Evolutionary conservation across 1,140 invertebrate genomes (phyloP).

Genomic region (Brachionus rotundiformis): DNA sequence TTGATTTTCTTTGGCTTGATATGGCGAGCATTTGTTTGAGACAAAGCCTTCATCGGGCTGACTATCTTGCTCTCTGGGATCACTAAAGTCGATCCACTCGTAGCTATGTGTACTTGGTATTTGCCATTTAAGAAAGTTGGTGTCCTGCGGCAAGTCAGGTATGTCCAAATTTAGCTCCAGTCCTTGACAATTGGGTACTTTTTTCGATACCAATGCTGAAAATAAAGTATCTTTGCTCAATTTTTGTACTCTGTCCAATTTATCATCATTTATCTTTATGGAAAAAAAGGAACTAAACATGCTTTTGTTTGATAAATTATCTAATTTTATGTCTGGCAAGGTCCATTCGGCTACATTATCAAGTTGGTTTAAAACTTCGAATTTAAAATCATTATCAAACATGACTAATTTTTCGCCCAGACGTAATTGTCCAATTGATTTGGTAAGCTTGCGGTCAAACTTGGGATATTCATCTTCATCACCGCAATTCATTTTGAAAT

Average conservation of each 20-base stretch:
- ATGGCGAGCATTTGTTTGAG: constrained; percentile 16
- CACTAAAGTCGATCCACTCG: not conserved
- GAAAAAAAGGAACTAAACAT: constrained; percentile 13
- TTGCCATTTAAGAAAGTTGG: constrained; percentile 17
- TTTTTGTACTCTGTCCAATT: not conserved
- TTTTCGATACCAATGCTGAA: constrained; percentile 3
- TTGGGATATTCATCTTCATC: not conserved
- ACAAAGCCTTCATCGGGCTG: constrained; percentile 35
- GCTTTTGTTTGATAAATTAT: not conserved
- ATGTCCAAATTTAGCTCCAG: constrained; percentile 16
- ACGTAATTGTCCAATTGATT: constrained; percentile 4
- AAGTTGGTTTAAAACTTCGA: not conserved
- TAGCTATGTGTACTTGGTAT: not conserved
- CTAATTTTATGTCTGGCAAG: constrained; percentile 5
- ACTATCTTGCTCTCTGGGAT: not conserved
- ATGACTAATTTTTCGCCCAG: not conserved
- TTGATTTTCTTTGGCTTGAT: not conserved
- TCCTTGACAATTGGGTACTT: not conserved
- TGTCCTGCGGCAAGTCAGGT: constrained; percentile 37
- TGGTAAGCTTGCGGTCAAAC: not conserved
- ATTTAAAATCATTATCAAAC: not conserved
- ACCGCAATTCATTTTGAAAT: not conserved
- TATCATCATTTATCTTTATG: not conserved
- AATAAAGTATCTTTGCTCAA: constrained; percentile 35
- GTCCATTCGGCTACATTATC: not conserved